Conservation (phyloP, 2,797 vertebrate genomes). For the Cryptoprocta ferox region DNA sequence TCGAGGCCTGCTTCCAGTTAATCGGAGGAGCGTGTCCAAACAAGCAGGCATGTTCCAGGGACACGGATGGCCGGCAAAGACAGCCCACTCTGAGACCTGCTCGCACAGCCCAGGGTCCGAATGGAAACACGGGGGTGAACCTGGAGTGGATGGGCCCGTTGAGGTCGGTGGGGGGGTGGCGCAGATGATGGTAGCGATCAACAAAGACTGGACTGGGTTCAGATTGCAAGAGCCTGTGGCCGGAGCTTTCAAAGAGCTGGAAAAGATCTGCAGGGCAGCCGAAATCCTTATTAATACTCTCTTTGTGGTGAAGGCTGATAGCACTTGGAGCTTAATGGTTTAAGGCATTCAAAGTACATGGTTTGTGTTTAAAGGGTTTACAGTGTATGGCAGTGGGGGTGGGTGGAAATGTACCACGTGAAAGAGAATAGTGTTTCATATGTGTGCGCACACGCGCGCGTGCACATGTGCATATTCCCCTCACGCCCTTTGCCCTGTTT, state of each 20-base stretch:
- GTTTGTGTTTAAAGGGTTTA: neutral
- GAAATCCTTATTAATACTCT: neutral
- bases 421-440: neutral
- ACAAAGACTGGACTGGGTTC: neutral
- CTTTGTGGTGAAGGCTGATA: neutral
- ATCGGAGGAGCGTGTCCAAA: neutral
- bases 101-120: neutral
- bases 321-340: neutral
- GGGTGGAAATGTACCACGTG: accelerated
- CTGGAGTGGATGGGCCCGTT: accelerated
- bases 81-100: neutral
- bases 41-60: no score
- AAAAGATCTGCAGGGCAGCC: neutral
- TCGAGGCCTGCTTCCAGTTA: neutral
- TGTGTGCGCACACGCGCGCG: no score
- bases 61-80: neutral
- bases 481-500: no score
- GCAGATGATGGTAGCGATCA: neutral
- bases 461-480: neutral
- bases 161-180: accelerated
- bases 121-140: neutral
- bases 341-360: neutral
- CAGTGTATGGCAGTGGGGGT: accelerated
- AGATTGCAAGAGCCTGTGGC: neutral
- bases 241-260: neutral